These are phyloP conservation scores for Nowickia ferox DNA, from an alignment of 2,888 invertebrate species.

Conservation along the genomic window DNA sequence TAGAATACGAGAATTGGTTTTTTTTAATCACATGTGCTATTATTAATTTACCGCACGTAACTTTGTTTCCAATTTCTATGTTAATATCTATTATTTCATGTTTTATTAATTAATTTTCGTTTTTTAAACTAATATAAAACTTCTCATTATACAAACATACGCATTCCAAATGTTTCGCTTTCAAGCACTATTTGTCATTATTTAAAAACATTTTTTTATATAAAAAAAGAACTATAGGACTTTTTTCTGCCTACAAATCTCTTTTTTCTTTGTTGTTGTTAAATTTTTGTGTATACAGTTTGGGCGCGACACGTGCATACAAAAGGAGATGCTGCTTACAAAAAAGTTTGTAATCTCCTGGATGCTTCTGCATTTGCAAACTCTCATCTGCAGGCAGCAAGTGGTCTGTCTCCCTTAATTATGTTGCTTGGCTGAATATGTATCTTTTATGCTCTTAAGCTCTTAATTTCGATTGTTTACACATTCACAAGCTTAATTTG, in stretches of 20 bases:
- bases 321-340: constrained; percentile 69
- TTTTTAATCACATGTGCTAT: no score
- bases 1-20: no score
- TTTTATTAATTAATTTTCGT: not conserved
- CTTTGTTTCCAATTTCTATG: no score
- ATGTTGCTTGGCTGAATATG: constrained; percentile 66
- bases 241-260: constrained; percentile 4
- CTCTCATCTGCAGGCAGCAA: not conserved
- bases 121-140: not conserved
- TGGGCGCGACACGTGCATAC: constrained; percentile 75
- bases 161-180: not conserved
- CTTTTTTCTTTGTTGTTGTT: constrained; percentile 39
- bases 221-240: constrained; percentile 7
- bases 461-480: constrained; percentile 38
- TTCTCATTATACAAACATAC: not conserved
- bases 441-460: constrained; percentile 15
- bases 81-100: no score
- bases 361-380: not conserved
- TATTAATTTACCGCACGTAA: no score
- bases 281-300: constrained; percentile 73
- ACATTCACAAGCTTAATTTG: constrained; percentile 57
- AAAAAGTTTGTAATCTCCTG: constrained; percentile 66
- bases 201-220: constrained; percentile 14
- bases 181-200: constrained; percentile 19
- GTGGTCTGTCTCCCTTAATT: constrained; percentile 47